Evolutionary conservation across 2,113 vertebrate species (phyloP).

Genomic region (Corythoichthys intestinalis): DNA sequence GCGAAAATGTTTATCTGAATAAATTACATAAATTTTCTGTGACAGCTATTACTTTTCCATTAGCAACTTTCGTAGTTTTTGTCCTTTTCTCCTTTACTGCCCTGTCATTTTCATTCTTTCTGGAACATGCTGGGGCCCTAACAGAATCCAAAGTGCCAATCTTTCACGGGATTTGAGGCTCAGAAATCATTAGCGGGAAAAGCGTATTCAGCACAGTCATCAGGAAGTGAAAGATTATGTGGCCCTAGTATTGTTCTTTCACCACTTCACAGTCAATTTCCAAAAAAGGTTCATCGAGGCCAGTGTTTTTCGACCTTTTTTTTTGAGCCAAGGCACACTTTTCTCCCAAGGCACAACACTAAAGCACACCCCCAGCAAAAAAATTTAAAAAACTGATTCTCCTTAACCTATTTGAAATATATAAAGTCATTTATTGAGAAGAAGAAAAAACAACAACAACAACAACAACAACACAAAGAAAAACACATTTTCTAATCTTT

Average conservation of each 20-base stretch:
- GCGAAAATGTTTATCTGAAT: conserved; percentile 28
- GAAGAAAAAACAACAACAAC: no score
- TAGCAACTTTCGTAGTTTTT: not conserved
- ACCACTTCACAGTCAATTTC: not conserved
- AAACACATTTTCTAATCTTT: no score
- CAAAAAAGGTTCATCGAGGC: no score
- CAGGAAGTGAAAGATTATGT: conserved; percentile 26
- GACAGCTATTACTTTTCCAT: conserved; percentile 29
- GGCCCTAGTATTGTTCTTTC: conserved; percentile 14
- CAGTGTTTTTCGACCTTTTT: no score
- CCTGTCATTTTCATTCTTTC: conserved; percentile 3
- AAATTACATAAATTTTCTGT: not conserved
- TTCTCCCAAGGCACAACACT: no score
- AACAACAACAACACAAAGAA: no score
- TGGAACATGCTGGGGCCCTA: conserved; percentile 10
- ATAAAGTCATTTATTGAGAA: no score
- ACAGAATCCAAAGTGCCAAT: conserved; percentile 32
- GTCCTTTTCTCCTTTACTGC: conserved; percentile 21
- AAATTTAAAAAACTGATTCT: no score
- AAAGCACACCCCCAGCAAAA: no score
- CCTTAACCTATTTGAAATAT: no score
- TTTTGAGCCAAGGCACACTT: no score
- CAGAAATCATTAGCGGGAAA: conserved; percentile 42
- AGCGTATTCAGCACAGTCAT: conserved; percentile 32
- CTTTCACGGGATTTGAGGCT: conserved; percentile 40